A percentile compares a stretch with the other conserved stretches of the same genome.
These are phyloP conservation scores for Rhabdomys dilectus DNA, from an alignment of 2,113 vertebrate species.

Conservation along the genomic window DNA sequence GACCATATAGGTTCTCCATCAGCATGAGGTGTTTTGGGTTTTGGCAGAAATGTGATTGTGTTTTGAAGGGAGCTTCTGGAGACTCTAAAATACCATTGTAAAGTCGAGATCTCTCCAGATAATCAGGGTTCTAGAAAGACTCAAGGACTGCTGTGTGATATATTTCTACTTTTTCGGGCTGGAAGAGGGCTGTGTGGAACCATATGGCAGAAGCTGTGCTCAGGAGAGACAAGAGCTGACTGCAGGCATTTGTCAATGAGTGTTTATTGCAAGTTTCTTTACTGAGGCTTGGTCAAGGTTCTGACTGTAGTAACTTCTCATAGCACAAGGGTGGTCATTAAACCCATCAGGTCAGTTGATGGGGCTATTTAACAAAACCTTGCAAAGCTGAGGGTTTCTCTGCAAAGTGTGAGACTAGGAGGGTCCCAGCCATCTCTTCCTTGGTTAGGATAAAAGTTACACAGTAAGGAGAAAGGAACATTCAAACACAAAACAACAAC, in stretches of 20 bases:
- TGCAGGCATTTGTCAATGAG: not conserved
- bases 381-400: not conserved
- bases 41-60: conserved; percentile 13
- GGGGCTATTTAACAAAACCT: not conserved
- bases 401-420: not conserved
- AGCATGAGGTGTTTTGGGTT: not conserved
- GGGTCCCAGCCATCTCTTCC: not conserved
- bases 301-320: not conserved
- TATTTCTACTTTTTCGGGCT: conserved; percentile 51
- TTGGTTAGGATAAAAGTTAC: not conserved
- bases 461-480: not conserved
- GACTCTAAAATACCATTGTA: not conserved
- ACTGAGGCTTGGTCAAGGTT: not conserved
- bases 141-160: not conserved
- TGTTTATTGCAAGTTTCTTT: not conserved
- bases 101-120: conserved; percentile 55
- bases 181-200: not conserved
- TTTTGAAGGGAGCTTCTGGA: not conserved
- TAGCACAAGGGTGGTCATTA: not conserved
- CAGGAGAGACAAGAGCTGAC: not conserved
- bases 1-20: not conserved
- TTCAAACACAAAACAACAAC: not conserved
- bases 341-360: not conserved
- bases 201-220: not conserved
- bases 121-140: conserved; percentile 3